Base-by-base conservation (phyloP, 2,113 vertebrate species). In the Gila orcuttii region DNA sequence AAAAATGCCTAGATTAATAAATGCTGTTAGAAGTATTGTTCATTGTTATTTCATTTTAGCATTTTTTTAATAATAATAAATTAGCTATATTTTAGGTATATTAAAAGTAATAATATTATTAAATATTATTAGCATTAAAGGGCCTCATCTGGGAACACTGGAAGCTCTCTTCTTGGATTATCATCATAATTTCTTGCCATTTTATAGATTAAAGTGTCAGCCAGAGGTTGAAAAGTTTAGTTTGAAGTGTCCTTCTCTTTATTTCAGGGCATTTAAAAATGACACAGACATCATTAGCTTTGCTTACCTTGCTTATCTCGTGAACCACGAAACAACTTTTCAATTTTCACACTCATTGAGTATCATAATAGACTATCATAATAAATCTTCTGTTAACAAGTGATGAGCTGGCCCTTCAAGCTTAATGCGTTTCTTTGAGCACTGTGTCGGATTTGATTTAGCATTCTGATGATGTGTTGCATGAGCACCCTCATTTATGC, bases 391-490 rank as follows among this genome's bases (percentile, higher is more conserved):
- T 28, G 74, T 76, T 28, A 64, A 64, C 78, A 80, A 80, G 23
- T 80, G 78, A 62, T 80, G 59, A 80, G 78, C n/a, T 64, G 59
- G 78, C 23, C 78, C 57, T 80, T 80, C 36, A 47, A 19, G 78
- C 36, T 80, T 45, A 45, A 80, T 80, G 57, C 9, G 7, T 80
- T 80, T 80, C 21, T 74, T 45, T 45, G 36, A 62, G 57, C 23
- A 45, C 36, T 2, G 39, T 80, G 59, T 28, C 36, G 23, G 64
- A 80, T 64, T 80, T 47, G 23, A 80, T 80, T 80, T 28, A 80
- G 45, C 23, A 64, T 45, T 28, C 9, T 2, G 13, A 45, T 80
- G 78, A 45, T 80, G 78, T 15, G 59, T 45, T 80, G 36, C 33
- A 80, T 64, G 57, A 62, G 23, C 59, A 23, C 6, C 13, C 78